Percentiles rank a stretch among this genome's conserved stretches.
These are phyloP conservation scores for Heterocephalus glaber DNA, from an alignment of 2,113 vertebrate genomes.

Conservation along the genomic window DNA sequence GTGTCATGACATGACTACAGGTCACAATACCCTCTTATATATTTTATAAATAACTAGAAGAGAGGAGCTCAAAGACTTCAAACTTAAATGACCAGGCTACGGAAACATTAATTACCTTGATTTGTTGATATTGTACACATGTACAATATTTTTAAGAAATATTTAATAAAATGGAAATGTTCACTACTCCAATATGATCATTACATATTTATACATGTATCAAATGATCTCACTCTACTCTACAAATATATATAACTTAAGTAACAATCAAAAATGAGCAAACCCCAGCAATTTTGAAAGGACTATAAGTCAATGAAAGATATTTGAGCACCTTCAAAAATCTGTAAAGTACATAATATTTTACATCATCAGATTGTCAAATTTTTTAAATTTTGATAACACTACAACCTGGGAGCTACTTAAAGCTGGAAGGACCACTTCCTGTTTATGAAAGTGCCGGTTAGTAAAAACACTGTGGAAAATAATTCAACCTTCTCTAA, in stretches of 20 bases:
- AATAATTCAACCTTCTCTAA: not conserved
- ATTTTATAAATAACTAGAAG: not conserved
- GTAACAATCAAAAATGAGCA: not conserved
- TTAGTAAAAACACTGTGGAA: not conserved
- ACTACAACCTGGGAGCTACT: not conserved
- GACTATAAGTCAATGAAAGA: not conserved
- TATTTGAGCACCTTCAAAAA: not conserved
- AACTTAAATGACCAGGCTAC: not conserved
- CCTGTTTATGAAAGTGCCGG: not conserved
- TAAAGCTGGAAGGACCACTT: not conserved
- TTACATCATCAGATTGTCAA: not conserved
- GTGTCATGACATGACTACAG: not conserved
- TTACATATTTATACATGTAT: not conserved
- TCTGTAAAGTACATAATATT: conserved; percentile 8
- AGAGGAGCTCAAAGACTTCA: not conserved
- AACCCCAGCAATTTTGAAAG: not conserved
- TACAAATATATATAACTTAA: not conserved
- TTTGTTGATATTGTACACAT: not conserved
- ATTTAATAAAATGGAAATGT: not conserved
- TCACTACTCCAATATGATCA: not conserved
- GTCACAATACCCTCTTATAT: not conserved
- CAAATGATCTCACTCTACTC: not conserved
- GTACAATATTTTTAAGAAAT: not conserved
- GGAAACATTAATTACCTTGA: not conserved
- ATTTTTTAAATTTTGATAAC: not conserved